Conservation (phyloP, 2,113 vertebrate genomes). For the Brachyistius frenatus region DNA sequence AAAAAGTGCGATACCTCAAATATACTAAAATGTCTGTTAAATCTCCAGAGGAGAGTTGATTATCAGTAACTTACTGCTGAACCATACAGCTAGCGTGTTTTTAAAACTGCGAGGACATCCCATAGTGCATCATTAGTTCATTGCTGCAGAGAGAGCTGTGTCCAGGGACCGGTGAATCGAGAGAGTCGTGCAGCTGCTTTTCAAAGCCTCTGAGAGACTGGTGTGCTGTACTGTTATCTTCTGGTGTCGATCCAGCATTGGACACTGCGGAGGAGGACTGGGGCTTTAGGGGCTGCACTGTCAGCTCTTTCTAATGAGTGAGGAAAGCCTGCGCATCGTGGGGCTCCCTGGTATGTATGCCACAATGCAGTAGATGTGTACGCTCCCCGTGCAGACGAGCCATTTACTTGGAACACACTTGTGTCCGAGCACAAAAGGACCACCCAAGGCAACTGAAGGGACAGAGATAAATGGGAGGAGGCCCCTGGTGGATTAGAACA, state of each 20-base stretch:
- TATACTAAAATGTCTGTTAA: background rate
- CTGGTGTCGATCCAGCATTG: constrained; percentile 71
- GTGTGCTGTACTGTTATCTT: constrained; percentile 60
- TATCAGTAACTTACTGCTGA: background rate
- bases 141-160: constrained; percentile 47
- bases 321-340: constrained; percentile 69
- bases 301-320: constrained; percentile 81
- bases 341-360: constrained; percentile 67
- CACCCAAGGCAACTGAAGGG: constrained; percentile 19
- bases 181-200: constrained; percentile 53
- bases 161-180: constrained; percentile 27
- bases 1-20: background rate
- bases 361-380: constrained; percentile 62
- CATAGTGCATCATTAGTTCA: constrained; percentile 61
- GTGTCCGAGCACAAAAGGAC: constrained; percentile 37
- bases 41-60: background rate
- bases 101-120: constrained; percentile 31
- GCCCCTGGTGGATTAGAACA: constrained; percentile 6
- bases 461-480: constrained; percentile 37
- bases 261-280: constrained; percentile 73
- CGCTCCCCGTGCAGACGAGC: constrained; percentile 40
- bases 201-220: constrained; percentile 50
- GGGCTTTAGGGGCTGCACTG: constrained; percentile 62
- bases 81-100: background rate
- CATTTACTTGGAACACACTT: constrained; percentile 63